Base-by-base conservation (phyloP, 2,113 vertebrate genomes). In the Chroicocephalus ridibundus region DNA sequence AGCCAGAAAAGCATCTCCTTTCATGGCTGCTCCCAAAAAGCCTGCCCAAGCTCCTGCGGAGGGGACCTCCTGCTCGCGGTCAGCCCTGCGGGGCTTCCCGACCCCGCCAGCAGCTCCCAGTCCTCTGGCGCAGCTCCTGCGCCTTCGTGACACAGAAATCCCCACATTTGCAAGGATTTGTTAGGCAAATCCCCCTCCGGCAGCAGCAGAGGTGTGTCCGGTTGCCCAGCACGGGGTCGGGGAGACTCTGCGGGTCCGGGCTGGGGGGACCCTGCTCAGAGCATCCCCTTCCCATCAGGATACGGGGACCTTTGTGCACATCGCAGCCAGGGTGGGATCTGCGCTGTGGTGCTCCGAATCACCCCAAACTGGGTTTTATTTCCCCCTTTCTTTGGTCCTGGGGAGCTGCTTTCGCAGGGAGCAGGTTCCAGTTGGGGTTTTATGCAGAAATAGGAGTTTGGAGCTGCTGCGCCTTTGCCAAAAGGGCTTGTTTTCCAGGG, bases 141-240 rank as follows among this genome's bases (percentile, higher is more conserved):
- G 1, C 69, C 77, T 64, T 34, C 2, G 0, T 40, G 71, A 17
- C 58, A 25, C 85, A 64, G 70, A 88, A 86, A 80, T 88, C 36
- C 65, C 26, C 58, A 46, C 19, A 62, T 85, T 88, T 90, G 92
- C 92, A 92, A 82, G 68, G 76, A 94, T 94, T 96, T 95, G 96
- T 62, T 91, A 94, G 66, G 93, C 95, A 96, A 97, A 97, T 95
- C n/a, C 49, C 25, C 3, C 14, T 4, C 27, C 20, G 3, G 51
- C n/a, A 7, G 0, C 49, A 58, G 82, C 5, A 2, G 21, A 49
- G 74, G 61, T 26, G 46, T 10, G 1, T 46, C 38, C 3, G 2
- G 57, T 74, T 6, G 4, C 81, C 69, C 4, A 2, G 44, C 72
- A 15, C 0, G 0, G 51, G 22, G 21, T 13, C 15, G 4, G 21